A percentile compares a stretch with the other conserved stretches of the same genome.
Conservation (phyloP, 2,797 vertebrate species). For the Phrynocephalus forsythii region DNA sequence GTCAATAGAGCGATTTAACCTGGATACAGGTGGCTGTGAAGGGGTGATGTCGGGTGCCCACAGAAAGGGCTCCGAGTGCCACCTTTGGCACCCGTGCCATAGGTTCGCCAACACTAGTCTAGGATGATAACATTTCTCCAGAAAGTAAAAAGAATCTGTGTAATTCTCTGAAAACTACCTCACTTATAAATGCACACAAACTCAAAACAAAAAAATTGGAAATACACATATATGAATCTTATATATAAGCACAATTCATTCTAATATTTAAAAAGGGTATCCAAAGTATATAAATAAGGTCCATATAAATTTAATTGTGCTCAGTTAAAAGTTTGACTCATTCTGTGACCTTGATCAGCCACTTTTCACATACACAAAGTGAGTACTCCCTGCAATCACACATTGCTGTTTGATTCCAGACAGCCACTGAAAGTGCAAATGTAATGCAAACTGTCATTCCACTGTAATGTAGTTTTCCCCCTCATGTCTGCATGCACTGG, state of each 20-base stretch:
- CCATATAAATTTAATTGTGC: neutral
- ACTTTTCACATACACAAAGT: slow-evolving; percentile 11
- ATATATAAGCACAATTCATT: neutral
- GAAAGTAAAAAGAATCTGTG: neutral
- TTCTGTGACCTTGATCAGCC: slow-evolving; percentile 22
- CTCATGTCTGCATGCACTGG: neutral
- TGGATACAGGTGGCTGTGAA: too few relatives aligned
- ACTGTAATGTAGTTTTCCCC: slow-evolving; percentile 17
- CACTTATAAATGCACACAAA: neutral
- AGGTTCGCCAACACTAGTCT: too few relatives aligned
- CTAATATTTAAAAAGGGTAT: neutral
- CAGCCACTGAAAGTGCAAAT: slow-evolving; percentile 63
- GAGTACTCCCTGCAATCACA: slow-evolving; percentile 57
- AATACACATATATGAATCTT: neutral
- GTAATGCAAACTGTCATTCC: slow-evolving; percentile 60
- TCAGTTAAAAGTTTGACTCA: slow-evolving; percentile 21
- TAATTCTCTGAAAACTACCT: neutral
- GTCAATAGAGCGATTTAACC: too few relatives aligned
- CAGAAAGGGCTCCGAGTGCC: too few relatives aligned
- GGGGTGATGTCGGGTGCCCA: too few relatives aligned
- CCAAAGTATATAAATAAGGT: neutral
- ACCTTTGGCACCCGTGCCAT: too few relatives aligned
- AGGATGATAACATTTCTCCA: neutral
- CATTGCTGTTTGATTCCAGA: slow-evolving; percentile 55
- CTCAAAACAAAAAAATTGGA: neutral